A percentile compares a stretch with the other conserved stretches of the same genome.
phyloP scores from a whole-genome alignment of 2,113 vertebrate species.

The Apodemus speciosus region DNA sequence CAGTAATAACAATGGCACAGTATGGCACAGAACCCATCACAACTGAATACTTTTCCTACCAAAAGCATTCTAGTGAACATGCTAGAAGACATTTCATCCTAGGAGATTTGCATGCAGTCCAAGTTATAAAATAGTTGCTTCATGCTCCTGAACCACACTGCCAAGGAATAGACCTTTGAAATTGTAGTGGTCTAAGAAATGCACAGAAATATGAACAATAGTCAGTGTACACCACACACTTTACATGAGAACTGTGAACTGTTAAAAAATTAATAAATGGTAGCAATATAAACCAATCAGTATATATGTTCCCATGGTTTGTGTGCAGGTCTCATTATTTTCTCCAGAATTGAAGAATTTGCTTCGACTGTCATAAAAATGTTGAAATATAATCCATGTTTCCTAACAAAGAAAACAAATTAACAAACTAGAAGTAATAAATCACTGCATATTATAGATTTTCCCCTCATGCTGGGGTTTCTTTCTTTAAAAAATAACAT shows the following conservation, averaged over 20 bases:
- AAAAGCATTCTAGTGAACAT: not conserved
- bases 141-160: not conserved
- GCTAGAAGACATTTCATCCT: not conserved
- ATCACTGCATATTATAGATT: no score
- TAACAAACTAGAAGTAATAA: no score
- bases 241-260: not conserved
- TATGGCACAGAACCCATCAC: not conserved
- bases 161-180: not conserved
- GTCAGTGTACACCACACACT: not conserved
- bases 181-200: conserved; percentile 9
- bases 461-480: no score
- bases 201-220: not conserved
- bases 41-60: not conserved
- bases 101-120: not conserved
- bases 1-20: not conserved
- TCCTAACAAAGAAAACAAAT: not conserved
- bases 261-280: not conserved
- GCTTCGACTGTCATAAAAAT: not conserved
- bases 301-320: not conserved
- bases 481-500: no score
- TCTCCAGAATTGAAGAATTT: not conserved
- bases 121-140: not conserved
- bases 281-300: not conserved
- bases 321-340: not conserved
- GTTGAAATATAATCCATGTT: not conserved